Conservation (phyloP, 2,888 invertebrate genomes). For the Drosophila meridiana region DNA sequence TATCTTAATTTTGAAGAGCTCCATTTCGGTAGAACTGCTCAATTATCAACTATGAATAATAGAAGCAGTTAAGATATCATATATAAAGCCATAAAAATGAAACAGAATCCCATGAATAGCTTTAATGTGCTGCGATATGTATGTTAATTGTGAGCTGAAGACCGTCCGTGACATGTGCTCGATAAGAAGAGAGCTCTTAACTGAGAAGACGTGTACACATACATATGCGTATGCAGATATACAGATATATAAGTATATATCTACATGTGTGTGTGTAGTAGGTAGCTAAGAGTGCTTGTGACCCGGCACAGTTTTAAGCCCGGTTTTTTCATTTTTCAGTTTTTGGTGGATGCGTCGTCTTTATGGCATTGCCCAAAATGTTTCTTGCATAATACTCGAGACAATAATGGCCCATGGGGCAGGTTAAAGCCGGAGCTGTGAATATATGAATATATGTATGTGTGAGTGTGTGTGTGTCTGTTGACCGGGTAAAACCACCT, state of each 20-base stretch:
- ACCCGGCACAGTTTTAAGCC: conserved; percentile 62
- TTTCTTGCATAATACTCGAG: conserved; percentile 44
- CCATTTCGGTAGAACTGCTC: not conserved
- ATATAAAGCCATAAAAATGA: conserved; percentile 11
- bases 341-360: conserved; percentile 14
- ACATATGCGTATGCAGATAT: not conserved
- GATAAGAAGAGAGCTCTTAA: conserved; percentile 28
- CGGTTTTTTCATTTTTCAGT: conserved; percentile 26
- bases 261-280: not conserved
- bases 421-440: conserved; percentile 23
- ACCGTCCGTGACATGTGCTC: conserved; percentile 31
- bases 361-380: conserved; percentile 49
- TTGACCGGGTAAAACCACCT: conserved; percentile 45
- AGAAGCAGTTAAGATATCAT: conserved; percentile 9
- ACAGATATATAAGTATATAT: not conserved
- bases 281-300: conserved; percentile 36
- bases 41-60: conserved; percentile 5
- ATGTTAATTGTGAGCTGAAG: conserved; percentile 47
- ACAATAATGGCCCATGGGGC: conserved; percentile 40
- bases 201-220: not conserved
- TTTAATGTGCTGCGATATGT: conserved; percentile 12
- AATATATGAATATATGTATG: not conserved
- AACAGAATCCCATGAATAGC: conserved; percentile 2
- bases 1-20: not conserved
- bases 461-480: conserved; percentile 7